Base-by-base conservation (phyloP, 1,140 invertebrate species). In the Drosophila sturtevanti region DNA sequence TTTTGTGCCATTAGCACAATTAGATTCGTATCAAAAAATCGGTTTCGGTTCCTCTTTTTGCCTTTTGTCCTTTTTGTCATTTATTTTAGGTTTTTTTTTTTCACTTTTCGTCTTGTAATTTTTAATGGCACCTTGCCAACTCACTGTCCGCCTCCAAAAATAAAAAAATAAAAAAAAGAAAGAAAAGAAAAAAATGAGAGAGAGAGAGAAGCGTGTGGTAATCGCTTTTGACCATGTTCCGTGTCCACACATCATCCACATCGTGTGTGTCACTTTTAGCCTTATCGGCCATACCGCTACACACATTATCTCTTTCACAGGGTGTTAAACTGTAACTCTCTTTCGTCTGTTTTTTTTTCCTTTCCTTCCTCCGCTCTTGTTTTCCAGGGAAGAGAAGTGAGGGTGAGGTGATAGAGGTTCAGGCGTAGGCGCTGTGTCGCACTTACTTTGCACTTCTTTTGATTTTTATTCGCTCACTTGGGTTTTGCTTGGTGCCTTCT, bases 111-210 rank as follows among this genome's bases (percentile, higher is more conserved):
- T 68, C 16, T 65, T 86, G 81, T 90, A 90, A 90, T 90, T 87
- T 90, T 90, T 90, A 90, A 90, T 90, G 82, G 79, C 87, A 90
- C 87, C 87, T 90, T 87, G 87, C 87, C 87, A 90, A 82, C 76
- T 90, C 80, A 89, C 79, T 84, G 87, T 90, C 87, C 87, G 87
- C 87, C 87, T 78, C 66, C 75, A 72, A 79, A 72, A 65, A 38
- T 22, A 70, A 34, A 35, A 34, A 35, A 63, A 37, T 59, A 24
- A 14, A 48, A 24, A 38, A n/a, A 27, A 24, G 35, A 62, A 41
- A 54, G 37, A 67, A 80, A 56, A 55, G 24, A 63, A 54, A 48
- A 58, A 34, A 68, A 68, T 24, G 48, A 35, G 59, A 64, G 64
- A 78, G 76, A 62, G 72, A 59, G 51, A 41, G 65, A 65, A 63